These are phyloP conservation scores for Malacosoma neustria DNA, from an alignment of 2,888 invertebrate species.

Conservation along the genomic window DNA sequence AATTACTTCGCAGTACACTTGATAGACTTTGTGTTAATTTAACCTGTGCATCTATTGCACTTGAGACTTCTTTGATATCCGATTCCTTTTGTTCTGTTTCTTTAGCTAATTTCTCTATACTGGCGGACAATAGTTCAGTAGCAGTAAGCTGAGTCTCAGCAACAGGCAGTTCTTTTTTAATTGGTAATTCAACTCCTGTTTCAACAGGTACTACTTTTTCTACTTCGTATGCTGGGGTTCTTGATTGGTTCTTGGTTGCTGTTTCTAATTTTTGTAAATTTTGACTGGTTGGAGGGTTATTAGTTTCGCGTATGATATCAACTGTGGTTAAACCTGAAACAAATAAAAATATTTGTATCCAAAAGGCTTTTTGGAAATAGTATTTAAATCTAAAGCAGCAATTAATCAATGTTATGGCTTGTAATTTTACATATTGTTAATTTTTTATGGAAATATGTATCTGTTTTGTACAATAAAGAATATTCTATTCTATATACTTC, in stretches of 20 bases:
- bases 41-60: slow-evolving; percentile 59
- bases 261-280: slow-evolving; percentile 38
- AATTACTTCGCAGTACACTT: slow-evolving; percentile 46
- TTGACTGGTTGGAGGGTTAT: slow-evolving; percentile 59
- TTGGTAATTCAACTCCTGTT: slow-evolving; percentile 28
- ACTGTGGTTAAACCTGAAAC: too few species aligned
- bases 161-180: slow-evolving; percentile 28
- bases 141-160: slow-evolving; percentile 40
- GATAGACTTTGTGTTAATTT: slow-evolving; percentile 62
- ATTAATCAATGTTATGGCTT: too few species aligned
- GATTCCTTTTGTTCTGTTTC: slow-evolving; percentile 30
- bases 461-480: too few species aligned
- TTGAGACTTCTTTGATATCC: slow-evolving; percentile 39
- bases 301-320: too few species aligned
- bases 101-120: slow-evolving; percentile 59
- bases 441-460: too few species aligned
- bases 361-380: too few species aligned
- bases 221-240: slow-evolving; percentile 25
- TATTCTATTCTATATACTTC: too few species aligned
- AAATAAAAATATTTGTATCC: too few species aligned
- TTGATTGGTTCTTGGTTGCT: slow-evolving; percentile 22
- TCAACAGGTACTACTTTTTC: slow-evolving; percentile 21
- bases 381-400: too few species aligned
- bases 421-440: too few species aligned
- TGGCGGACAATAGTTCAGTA: slow-evolving; percentile 54